These are phyloP conservation scores for Hirtodrosophila histrioides DNA, from an alignment of 2,888 invertebrate species.

Conservation along the genomic window DNA sequence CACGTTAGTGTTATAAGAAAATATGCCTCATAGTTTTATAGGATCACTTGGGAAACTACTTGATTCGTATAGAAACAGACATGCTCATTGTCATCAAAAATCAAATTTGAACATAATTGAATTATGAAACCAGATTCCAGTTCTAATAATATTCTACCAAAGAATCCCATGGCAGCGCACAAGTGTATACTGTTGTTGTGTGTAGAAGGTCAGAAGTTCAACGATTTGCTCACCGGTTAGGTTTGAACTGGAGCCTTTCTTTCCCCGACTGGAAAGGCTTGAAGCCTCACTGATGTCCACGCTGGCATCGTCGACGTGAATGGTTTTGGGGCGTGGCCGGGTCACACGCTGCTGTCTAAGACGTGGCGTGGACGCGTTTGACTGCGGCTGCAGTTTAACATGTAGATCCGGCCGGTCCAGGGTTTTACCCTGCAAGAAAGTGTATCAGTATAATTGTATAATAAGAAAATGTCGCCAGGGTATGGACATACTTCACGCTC, in stretches of 20 bases:
- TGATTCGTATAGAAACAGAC: neutral
- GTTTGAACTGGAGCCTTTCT: slow-evolving; percentile 93
- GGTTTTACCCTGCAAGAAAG: slow-evolving; percentile 88
- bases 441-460: neutral
- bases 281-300: slow-evolving; percentile 91
- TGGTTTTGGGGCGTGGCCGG: slow-evolving; percentile 94
- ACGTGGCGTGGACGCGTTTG: slow-evolving; percentile 85
- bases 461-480: fast-evolving
- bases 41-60: too few relatives aligned
- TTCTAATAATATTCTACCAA: neutral
- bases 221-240: slow-evolving; percentile 88
- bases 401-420: slow-evolving; percentile 89
- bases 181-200: slow-evolving; percentile 18
- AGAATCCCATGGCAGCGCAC: neutral
- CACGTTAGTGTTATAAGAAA: too few relatives aligned
- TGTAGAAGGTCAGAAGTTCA: neutral
- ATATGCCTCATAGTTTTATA: too few relatives aligned
- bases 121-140: too few relatives aligned
- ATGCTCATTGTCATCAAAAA: too few relatives aligned
- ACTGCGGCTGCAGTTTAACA: slow-evolving; percentile 86
- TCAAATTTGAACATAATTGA: too few relatives aligned
- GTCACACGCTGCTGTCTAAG: slow-evolving; percentile 88
- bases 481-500: slow-evolving; percentile 89
- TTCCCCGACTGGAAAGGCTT: slow-evolving; percentile 89
- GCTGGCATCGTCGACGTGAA: slow-evolving; percentile 93